Conservation (phyloP, 30 jellyfish, hydroid and myxozoan genomes). For the Hydractinia echinata region DNA sequence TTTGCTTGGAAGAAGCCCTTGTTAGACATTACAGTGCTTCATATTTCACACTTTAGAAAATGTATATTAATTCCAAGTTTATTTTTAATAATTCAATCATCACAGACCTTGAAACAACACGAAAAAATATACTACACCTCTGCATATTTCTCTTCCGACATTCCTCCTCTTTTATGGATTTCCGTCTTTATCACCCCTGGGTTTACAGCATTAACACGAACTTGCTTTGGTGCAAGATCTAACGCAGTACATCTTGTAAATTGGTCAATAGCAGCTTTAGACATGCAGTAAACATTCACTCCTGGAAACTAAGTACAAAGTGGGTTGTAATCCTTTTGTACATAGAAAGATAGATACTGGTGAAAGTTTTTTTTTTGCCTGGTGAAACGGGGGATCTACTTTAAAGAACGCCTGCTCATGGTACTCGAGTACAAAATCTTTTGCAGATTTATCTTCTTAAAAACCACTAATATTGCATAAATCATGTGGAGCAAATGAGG, state of each 20-base stretch:
- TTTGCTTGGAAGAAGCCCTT: too few species aligned
- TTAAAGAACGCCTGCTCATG: too few species aligned
- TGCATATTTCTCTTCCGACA: conserved; percentile 56
- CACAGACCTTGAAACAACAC: too few species aligned
- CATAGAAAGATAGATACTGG: not conserved
- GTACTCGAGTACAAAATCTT: too few species aligned
- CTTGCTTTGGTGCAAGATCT: conserved; percentile 89
- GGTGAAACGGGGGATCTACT: not conserved
- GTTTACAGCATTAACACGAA: conserved; percentile 82
- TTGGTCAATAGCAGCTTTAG: conserved; percentile 85
- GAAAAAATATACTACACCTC: conserved; percentile 22
- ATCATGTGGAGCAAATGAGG: too few species aligned
- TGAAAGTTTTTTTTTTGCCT: not conserved
- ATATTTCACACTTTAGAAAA: too few species aligned
- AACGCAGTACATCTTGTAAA: conserved; percentile 76
- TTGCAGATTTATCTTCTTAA: too few species aligned
- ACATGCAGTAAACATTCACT: conserved; percentile 70
- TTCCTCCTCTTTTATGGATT: conserved; percentile 66
- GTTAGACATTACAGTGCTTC: too few species aligned
- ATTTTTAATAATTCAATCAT: too few species aligned
- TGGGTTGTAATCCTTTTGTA: not conserved
- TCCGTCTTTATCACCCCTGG: conserved; percentile 85
- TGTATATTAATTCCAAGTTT: too few species aligned
- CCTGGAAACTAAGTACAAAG: conserved; percentile 65
- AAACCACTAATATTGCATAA: too few species aligned